Evolutionary conservation across 2,888 invertebrate species (phyloP).

Genomic region (Epistrophe grossulariae): DNA sequence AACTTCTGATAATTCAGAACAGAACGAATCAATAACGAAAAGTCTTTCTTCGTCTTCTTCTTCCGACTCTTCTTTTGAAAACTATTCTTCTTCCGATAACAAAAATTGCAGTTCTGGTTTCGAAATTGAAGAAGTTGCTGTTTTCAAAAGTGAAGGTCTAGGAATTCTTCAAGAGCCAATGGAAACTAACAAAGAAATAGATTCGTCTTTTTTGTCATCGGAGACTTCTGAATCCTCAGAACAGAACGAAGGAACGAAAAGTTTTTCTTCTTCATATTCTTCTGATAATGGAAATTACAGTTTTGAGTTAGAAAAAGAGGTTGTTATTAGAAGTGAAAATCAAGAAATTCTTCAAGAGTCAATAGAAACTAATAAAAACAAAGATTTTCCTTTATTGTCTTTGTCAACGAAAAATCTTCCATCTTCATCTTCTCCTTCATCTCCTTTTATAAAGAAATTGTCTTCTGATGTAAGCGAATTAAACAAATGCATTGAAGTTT

Average conservation of each 20-base stretch:
- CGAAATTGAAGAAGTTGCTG: not conserved
- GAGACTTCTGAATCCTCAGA: not conserved
- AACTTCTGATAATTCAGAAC: no score
- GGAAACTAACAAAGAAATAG: not conserved
- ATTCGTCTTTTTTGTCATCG: not conserved
- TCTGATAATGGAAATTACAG: not conserved
- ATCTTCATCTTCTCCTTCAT: no score
- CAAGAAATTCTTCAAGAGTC: no score
- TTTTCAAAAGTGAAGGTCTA: not conserved
- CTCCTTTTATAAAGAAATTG: no score
- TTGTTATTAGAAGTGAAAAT: not conserved
- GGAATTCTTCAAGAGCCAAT: not conserved
- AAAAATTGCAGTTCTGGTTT: not conserved
- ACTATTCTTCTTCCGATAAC: not conserved
- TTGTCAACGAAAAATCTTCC: no score
- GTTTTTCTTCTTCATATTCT: not conserved
- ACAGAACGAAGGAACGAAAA: not conserved
- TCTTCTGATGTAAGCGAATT: no score
- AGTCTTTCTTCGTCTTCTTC: not conserved
- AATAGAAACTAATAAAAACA: no score
- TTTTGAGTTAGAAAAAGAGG: not conserved
- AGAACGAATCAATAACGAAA: not conserved
- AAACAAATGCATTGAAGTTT: no score
- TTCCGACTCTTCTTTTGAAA: not conserved
- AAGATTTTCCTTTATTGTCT: no score